Evolutionary conservation across 2,888 invertebrate genomes (phyloP).

Genomic region (Vanessa cardui): DNA sequence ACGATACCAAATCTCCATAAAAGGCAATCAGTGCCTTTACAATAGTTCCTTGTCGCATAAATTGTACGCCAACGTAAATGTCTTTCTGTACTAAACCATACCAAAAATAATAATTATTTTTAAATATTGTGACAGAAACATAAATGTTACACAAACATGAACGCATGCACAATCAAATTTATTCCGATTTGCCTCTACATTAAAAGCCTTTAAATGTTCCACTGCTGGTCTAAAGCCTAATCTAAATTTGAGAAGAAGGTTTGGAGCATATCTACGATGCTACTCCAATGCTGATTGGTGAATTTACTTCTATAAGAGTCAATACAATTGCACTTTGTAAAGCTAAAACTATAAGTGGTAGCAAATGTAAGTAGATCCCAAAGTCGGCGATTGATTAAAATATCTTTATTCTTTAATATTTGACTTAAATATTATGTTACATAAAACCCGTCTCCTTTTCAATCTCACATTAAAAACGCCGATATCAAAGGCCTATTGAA

Average conservation of each 20-base stretch:
- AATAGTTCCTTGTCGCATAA: conserved; percentile 68
- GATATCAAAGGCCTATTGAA: conserved; percentile 52
- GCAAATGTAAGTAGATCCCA: not conserved
- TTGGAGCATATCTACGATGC: too few species aligned
- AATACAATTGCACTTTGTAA: too few species aligned
- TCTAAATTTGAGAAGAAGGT: too few species aligned
- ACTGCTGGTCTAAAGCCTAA: too few species aligned
- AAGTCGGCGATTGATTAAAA: not conserved
- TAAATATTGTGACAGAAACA: too few species aligned
- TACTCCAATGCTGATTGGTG: too few species aligned
- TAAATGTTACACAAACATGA: too few species aligned
- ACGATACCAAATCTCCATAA: conserved; percentile 76
- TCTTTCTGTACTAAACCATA: conserved; percentile 29
- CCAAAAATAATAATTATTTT: conserved; percentile 12
- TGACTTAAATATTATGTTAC: conserved; percentile 41
- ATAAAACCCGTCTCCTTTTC: conserved; percentile 42
- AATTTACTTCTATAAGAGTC: too few species aligned
- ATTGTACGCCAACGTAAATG: conserved; percentile 62
- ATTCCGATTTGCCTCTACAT: too few species aligned
- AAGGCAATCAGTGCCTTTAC: conserved; percentile 77
- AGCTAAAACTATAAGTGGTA: not conserved
- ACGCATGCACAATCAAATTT: too few species aligned
- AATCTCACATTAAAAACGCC: conserved; percentile 44
- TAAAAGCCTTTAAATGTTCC: too few species aligned
- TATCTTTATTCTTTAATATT: conserved; percentile 1